phyloP scores from a whole-genome alignment of 2,113 vertebrate species.

The Stigmatopora argus region DNA sequence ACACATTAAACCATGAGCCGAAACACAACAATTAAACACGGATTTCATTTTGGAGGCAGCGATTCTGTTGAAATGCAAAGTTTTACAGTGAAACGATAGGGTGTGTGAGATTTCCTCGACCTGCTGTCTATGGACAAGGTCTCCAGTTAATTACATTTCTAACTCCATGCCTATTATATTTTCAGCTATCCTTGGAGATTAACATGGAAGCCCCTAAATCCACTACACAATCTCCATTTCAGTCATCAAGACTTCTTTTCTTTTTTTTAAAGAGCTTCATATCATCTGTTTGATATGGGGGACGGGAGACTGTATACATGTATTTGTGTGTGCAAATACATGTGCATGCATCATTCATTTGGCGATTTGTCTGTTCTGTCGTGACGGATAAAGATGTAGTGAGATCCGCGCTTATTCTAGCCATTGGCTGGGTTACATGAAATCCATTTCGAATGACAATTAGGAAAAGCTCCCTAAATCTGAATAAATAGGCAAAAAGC shows the following conservation, averaged over 20 bases:
- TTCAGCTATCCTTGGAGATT: slow-evolving; percentile 51
- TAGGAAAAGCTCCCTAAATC: too few species aligned
- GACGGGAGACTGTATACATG: slow-evolving; percentile 5
- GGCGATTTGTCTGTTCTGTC: slow-evolving; percentile 27
- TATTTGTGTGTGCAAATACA: slow-evolving; percentile 6
- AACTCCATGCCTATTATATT: slow-evolving; percentile 48
- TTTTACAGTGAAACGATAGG: slow-evolving; percentile 34
- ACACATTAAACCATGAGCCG: background rate
- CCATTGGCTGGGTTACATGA: slow-evolving; percentile 21
- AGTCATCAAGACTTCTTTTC: slow-evolving; percentile 46
- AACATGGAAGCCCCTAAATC: slow-evolving; percentile 46
- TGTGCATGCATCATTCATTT: slow-evolving; percentile 13
- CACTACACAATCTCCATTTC: slow-evolving; percentile 48
- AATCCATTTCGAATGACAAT: too few species aligned
- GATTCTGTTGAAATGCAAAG: slow-evolving; percentile 30
- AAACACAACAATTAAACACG: slow-evolving; percentile 28
- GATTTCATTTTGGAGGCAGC: slow-evolving; percentile 28
- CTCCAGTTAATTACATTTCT: slow-evolving; percentile 56
- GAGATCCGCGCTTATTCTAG: slow-evolving; percentile 18
- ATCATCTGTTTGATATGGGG: slow-evolving; percentile 40
- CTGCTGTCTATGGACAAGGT: slow-evolving; percentile 53
- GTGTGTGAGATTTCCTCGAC: slow-evolving; percentile 56
- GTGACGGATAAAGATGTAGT: slow-evolving; percentile 23
- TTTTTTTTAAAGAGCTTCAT: slow-evolving; percentile 40
- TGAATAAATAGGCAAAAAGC: too few species aligned